Conservation (phyloP, 2,797 vertebrate species). For the Microhierax caerulescens region DNA sequence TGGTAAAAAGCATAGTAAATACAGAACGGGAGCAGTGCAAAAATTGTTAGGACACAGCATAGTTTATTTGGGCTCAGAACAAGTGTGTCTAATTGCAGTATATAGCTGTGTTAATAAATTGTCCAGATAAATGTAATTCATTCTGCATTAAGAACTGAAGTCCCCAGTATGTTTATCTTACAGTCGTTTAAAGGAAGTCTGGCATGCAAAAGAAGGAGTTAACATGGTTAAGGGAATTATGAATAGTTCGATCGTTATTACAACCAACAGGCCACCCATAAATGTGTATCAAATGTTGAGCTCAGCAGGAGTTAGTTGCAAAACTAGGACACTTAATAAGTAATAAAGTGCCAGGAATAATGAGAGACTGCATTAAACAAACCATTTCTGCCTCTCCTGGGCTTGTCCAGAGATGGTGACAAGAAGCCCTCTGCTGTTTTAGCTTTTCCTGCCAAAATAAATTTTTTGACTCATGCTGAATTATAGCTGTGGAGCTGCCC, state of each 20-base stretch:
- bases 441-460: constrained; percentile 37
- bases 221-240: constrained; percentile 16
- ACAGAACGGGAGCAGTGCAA: neutral
- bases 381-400: constrained; percentile 36
- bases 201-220: constrained; percentile 4
- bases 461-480: neutral
- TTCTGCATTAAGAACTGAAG: neutral
- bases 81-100: neutral
- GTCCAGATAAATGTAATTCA: neutral
- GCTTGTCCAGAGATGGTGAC: neutral
- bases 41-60: neutral
- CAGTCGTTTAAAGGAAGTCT: neutral
- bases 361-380: constrained; percentile 45
- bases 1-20: neutral
- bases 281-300: constrained; percentile 56
- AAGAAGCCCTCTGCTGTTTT: constrained; percentile 48
- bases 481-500: neutral
- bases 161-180: neutral
- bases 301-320: constrained; percentile 58
- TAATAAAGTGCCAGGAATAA: constrained; percentile 47
- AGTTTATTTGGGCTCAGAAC: neutral
- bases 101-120: neutral
- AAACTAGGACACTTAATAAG: constrained; percentile 60
- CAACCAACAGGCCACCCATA: constrained; percentile 36
- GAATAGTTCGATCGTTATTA: constrained; percentile 25